A percentile compares a stretch with the other conserved stretches of the same genome.
phyloP scores from a whole-genome alignment of 2,888 invertebrate genomes.

The Helleia helle region DNA sequence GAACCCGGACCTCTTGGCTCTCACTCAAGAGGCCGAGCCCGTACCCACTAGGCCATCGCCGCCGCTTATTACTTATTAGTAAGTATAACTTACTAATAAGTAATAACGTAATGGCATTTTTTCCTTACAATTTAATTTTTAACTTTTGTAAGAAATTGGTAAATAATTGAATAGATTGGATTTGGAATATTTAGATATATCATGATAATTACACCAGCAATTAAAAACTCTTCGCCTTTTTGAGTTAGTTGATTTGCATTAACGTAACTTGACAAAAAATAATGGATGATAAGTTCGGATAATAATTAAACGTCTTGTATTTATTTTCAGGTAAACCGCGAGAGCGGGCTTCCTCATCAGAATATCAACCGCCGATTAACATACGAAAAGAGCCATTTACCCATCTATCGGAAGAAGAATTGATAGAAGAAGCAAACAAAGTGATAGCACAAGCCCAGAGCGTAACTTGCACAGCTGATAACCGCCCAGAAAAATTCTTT shows the following conservation, averaged over 20 bases:
- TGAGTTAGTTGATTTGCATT: not conserved
- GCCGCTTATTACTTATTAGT: too few relatives aligned
- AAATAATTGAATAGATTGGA: not conserved
- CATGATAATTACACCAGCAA: not conserved
- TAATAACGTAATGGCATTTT: constrained; percentile 1
- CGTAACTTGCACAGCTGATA: constrained; percentile 78
- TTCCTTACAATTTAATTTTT: not conserved
- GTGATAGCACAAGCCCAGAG: constrained; percentile 83
- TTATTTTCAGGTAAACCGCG: constrained; percentile 63
- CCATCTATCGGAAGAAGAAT: constrained; percentile 79
- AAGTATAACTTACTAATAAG: too few relatives aligned
- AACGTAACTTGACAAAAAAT: too few relatives aligned
- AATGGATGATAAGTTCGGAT: not conserved
- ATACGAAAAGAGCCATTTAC: constrained; percentile 75
- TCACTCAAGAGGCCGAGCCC: too few relatives aligned
- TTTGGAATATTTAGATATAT: not conserved
- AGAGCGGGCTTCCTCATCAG: constrained; percentile 49
- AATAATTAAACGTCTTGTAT: constrained; percentile 14
- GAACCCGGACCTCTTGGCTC: too few relatives aligned
- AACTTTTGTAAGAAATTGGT: not conserved
- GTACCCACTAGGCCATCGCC: too few relatives aligned
- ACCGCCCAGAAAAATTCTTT: constrained; percentile 78
- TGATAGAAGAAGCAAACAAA: constrained; percentile 83
- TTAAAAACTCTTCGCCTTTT: not conserved
- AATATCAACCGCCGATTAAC: constrained; percentile 31